phyloP scores from a whole-genome alignment of 2,888 invertebrate genomes.

The Nephrotoma appendiculata region DNA sequence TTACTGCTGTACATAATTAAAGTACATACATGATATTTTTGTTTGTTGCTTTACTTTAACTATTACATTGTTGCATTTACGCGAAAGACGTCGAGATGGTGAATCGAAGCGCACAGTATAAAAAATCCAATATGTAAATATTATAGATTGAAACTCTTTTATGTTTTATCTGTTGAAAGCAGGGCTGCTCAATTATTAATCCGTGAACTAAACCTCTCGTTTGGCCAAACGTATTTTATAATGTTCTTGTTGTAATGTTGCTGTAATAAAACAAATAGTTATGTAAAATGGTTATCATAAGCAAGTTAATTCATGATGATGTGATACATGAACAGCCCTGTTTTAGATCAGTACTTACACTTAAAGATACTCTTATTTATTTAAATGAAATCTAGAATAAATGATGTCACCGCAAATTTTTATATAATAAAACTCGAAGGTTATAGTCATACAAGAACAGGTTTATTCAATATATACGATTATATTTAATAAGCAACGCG shows the following conservation, averaged over 20 bases:
- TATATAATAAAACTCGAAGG: background rate
- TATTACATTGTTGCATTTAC: background rate
- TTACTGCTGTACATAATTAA: background rate
- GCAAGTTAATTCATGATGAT: no score
- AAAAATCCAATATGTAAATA: background rate
- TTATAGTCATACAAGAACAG: background rate
- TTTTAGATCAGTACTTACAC: background rate
- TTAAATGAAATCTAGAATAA: background rate
- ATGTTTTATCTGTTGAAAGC: background rate
- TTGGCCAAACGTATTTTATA: no score
- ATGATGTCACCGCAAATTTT: background rate
- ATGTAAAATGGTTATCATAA: no score
- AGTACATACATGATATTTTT: background rate
- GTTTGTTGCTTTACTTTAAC: background rate
- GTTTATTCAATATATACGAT: background rate
- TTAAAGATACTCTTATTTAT: background rate
- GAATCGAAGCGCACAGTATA: background rate
- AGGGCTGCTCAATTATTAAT: background rate
- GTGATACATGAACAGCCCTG: background rate
- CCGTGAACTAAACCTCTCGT: background rate
- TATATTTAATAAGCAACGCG: background rate
- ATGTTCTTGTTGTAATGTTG: no score
- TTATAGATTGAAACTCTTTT: background rate
- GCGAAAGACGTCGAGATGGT: background rate
- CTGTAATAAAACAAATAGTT: no score